phyloP scores from a whole-genome alignment of 2,797 vertebrate species.

The Phyllotis vaccarum region DNA sequence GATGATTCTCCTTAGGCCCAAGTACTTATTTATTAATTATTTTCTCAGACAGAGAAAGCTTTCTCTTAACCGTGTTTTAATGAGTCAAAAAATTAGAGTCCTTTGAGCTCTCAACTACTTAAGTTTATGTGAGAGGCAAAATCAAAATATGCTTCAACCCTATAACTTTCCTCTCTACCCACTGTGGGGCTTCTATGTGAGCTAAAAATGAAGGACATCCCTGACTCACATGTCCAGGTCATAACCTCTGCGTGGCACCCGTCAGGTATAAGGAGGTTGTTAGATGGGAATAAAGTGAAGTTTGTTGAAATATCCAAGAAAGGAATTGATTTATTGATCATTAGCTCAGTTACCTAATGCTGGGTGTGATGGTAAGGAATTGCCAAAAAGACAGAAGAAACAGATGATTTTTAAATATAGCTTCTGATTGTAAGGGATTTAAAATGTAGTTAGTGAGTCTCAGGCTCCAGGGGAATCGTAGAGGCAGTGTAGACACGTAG shows the following conservation, averaged over 20 bases:
- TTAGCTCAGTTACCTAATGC: background rate
- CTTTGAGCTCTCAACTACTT: background rate
- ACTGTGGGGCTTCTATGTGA: background rate
- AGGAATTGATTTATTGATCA: constrained; percentile 3
- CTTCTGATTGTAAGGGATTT: background rate
- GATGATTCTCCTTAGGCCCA: constrained; percentile 18
- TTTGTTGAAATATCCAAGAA: background rate
- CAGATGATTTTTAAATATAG: background rate
- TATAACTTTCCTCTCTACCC: background rate
- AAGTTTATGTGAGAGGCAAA: background rate
- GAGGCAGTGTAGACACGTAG: background rate
- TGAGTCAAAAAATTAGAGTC: background rate
- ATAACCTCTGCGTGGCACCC: background rate
- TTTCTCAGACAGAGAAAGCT: background rate
- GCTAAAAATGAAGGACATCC: background rate
- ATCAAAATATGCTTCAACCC: background rate
- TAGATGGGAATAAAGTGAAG: background rate
- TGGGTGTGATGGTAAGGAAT: background rate
- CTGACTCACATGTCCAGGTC: background rate
- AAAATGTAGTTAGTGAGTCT: background rate
- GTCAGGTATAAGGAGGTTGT: background rate
- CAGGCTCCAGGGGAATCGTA: background rate
- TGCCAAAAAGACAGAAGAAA: background rate
- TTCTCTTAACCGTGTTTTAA: background rate
- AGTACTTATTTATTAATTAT: constrained; percentile 23